Evolutionary conservation across 1,140 invertebrate species (phyloP).

Genomic region (Nasonia giraulti): DNA sequence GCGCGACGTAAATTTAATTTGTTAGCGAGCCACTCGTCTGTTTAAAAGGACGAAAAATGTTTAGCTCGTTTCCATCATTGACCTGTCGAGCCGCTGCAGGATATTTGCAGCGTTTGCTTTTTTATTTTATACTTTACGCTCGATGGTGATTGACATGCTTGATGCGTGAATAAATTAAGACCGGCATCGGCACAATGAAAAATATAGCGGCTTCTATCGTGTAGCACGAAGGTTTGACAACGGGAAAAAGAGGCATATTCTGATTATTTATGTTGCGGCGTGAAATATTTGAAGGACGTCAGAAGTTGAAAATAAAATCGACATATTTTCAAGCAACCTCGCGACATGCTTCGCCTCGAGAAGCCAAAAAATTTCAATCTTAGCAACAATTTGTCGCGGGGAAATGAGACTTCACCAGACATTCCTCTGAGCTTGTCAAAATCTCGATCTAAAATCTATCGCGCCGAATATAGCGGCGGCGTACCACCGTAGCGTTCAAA

Average conservation of each 20-base stretch:
- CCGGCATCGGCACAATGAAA: background rate
- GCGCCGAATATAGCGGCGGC: background rate
- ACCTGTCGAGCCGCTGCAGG: background rate
- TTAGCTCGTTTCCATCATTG: background rate
- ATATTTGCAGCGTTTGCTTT: background rate
- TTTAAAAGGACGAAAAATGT: conserved; percentile 8
- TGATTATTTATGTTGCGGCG: no score
- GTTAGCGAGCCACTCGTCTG: background rate
- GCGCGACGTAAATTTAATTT: background rate
- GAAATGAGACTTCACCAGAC: background rate
- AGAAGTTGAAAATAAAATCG: no score
- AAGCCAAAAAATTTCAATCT: background rate
- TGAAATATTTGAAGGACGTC: no score
- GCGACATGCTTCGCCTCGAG: no score
- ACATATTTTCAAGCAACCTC: background rate
- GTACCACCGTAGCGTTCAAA: background rate
- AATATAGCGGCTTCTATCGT: background rate
- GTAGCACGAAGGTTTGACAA: background rate
- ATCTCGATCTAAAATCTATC: background rate
- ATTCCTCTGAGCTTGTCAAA: background rate
- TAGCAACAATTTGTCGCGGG: background rate
- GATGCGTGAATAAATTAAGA: background rate
- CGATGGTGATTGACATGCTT: background rate
- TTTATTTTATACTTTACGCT: background rate
- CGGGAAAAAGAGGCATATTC: background rate